Evolutionary conservation across 2,797 vertebrate species (phyloP).

Genomic region (Cirrhinus mrigala): DNA sequence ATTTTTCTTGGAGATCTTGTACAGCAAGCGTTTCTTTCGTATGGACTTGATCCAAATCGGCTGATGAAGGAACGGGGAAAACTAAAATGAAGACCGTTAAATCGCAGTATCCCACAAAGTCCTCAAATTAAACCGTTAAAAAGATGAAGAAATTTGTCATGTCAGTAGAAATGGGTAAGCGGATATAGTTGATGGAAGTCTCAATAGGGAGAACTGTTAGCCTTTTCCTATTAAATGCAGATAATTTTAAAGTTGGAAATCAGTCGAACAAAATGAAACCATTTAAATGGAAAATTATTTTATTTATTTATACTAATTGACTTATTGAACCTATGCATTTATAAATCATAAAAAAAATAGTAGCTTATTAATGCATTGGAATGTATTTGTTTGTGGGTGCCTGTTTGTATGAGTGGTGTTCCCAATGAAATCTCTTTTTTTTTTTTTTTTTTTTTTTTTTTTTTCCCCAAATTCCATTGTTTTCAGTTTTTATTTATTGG

Average conservation of each 20-base stretch:
- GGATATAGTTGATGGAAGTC: background rate
- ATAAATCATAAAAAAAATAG: too few relatives aligned
- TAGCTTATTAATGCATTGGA: background rate
- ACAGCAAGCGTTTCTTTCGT: background rate
- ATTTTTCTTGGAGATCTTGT: background rate
- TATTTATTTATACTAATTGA: too few relatives aligned
- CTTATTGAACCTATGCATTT: too few relatives aligned
- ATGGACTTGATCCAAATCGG: background rate
- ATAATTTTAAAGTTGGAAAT: too few relatives aligned
- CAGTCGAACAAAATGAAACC: too few relatives aligned
- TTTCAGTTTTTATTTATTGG: too few relatives aligned
- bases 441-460: too few relatives aligned
- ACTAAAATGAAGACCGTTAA: background rate
- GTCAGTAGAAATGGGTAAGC: background rate
- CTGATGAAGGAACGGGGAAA: background rate
- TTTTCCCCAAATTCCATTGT: too few relatives aligned
- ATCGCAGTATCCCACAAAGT: background rate
- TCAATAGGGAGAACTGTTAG: background rate
- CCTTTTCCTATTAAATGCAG: background rate
- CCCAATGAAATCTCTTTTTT: too few relatives aligned
- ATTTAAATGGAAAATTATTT: too few relatives aligned
- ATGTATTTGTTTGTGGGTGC: conserved; percentile 12
- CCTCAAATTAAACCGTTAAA: background rate
- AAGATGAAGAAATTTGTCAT: background rate
- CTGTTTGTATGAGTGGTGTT: background rate